Conservation (phyloP, 1,140 invertebrate genomes). For the Halyomorpha halys region DNA sequence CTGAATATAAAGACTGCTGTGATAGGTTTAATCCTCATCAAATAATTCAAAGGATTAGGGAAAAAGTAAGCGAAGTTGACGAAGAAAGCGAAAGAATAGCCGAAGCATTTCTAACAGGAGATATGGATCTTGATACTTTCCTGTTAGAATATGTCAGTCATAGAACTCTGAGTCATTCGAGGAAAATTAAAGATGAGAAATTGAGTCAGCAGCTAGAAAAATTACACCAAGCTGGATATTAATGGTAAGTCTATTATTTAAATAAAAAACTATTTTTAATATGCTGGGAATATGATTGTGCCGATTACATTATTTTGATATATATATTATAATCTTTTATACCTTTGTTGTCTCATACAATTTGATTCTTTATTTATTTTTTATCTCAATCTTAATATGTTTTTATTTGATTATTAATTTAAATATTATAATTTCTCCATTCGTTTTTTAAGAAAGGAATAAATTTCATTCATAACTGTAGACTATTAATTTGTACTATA, state of each 20-base stretch:
- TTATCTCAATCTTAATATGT: too few relatives aligned
- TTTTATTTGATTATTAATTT: too few relatives aligned
- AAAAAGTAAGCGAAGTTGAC: slow-evolving; percentile 37
- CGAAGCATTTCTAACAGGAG: slow-evolving; percentile 59
- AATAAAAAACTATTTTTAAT: too few relatives aligned
- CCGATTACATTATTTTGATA: too few relatives aligned
- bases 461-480: too few relatives aligned
- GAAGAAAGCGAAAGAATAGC: slow-evolving; percentile 62
- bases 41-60: slow-evolving; percentile 15
- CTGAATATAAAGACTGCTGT: slow-evolving; percentile 20
- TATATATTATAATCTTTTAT: too few relatives aligned
- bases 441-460: too few relatives aligned
- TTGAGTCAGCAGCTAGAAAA: slow-evolving; percentile 59
- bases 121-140: slow-evolving; percentile 64
- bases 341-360: too few relatives aligned
- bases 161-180: slow-evolving; percentile 48
- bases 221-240: slow-evolving; percentile 32
- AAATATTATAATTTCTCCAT: too few relatives aligned
- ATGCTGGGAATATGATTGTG: too few relatives aligned
- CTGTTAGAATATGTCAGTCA: slow-evolving; percentile 55
- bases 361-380: too few relatives aligned
- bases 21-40: slow-evolving; percentile 22
- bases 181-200: slow-evolving; percentile 65
- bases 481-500: too few relatives aligned
- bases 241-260: neutral